Conservation (phyloP, 1,140 invertebrate species). For the Atopsyche davidsoni region DNA sequence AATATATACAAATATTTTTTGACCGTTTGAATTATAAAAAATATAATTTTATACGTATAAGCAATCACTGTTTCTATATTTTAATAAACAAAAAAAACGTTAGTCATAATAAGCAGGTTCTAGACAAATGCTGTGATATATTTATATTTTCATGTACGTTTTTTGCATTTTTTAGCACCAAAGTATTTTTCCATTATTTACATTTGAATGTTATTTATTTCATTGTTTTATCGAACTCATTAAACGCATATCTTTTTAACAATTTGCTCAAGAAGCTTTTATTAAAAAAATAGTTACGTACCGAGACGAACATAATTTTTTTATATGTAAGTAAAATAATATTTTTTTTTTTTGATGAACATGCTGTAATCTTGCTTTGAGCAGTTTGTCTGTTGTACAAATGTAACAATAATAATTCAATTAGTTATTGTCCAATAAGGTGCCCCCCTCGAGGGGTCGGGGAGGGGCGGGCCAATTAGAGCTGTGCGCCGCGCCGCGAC, state of each 20-base stretch:
- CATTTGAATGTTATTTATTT: not conserved
- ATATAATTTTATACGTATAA: not conserved
- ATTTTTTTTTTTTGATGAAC: not conserved
- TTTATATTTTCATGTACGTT: too few relatives aligned
- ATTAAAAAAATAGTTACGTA: too few relatives aligned
- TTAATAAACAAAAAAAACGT: too few relatives aligned
- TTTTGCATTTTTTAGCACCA: not conserved
- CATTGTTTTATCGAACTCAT: too few relatives aligned
- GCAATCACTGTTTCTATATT: not conserved
- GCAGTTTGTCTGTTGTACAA: not conserved
- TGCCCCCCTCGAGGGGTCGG: slow-evolving; percentile 9
- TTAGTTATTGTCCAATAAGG: slow-evolving; percentile 17
- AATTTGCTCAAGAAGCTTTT: too few relatives aligned
- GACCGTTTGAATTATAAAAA: not conserved
- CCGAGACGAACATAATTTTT: too few relatives aligned
- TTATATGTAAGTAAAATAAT: not conserved
- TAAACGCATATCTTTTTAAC: too few relatives aligned
- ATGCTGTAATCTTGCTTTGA: not conserved
- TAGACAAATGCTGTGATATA: too few relatives aligned
- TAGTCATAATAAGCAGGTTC: too few relatives aligned
- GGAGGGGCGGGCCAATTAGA: not conserved
- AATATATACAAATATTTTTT: too few relatives aligned
- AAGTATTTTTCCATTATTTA: not conserved
- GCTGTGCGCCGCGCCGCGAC: not conserved
- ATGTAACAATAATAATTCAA: slow-evolving; percentile 22